Evolutionary conservation across 2,113 vertebrate genomes (phyloP).

Genomic region (Limnothrissa miodon): DNA sequence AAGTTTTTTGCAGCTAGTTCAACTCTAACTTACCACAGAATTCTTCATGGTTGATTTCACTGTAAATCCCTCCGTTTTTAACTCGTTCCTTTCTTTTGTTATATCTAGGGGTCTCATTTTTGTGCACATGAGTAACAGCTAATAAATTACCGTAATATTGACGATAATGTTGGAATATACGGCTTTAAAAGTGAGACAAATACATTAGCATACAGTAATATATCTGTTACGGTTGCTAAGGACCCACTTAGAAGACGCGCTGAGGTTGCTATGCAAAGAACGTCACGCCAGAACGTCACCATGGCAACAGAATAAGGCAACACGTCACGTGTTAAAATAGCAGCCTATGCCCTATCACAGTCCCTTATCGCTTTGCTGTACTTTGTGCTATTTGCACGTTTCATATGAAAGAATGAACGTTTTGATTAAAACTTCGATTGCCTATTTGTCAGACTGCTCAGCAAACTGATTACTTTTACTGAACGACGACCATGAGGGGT

Average conservation of each 20-base stretch:
- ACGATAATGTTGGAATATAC: background rate
- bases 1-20: background rate
- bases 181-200: background rate
- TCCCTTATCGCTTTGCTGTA: no score
- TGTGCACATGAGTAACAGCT: slow-evolving; percentile 22
- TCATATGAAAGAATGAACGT: no score
- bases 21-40: slow-evolving; percentile 63
- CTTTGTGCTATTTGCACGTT: no score
- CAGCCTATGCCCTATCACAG: no score
- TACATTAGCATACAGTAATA: slow-evolving; percentile 20
- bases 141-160: background rate
- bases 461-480: no score
- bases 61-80: slow-evolving; percentile 62
- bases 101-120: slow-evolving; percentile 44
- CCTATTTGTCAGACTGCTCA: no score
- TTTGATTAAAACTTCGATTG: no score
- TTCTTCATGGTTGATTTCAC: slow-evolving; percentile 66
- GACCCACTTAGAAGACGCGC: slow-evolving; percentile 55
- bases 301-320: slow-evolving; percentile 38
- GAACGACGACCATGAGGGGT: no score
- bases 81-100: slow-evolving; percentile 34
- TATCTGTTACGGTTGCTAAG: slow-evolving; percentile 54
- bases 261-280: slow-evolving; percentile 52
- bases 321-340: no score
- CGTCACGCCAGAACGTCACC: slow-evolving; percentile 24